Conservation (phyloP, 2,888 invertebrate genomes). For the Latrodectus hesperus region DNA sequence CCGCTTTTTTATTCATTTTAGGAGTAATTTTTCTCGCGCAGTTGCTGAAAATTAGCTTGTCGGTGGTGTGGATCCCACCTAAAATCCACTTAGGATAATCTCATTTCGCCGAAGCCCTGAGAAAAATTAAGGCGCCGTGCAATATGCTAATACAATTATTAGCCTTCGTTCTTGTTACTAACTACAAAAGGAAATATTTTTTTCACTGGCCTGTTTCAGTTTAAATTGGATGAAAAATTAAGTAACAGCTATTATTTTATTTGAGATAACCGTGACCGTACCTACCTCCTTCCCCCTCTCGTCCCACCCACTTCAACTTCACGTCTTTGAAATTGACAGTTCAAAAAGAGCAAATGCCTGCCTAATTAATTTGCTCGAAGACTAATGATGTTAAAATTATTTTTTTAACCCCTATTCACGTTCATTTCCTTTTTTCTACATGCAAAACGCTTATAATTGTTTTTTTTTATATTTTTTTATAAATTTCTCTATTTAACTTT, state of each 20-base stretch:
- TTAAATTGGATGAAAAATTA: conserved; percentile 66
- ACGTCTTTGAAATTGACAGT: conserved; percentile 60
- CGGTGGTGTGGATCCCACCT: not conserved
- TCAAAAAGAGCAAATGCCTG: conserved; percentile 36
- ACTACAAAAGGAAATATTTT: conserved; percentile 14
- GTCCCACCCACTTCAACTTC: not conserved
- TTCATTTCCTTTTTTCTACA: not conserved
- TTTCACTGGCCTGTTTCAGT: conserved; percentile 17
- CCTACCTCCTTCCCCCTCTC: not conserved
- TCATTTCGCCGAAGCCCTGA: conserved; percentile 4
- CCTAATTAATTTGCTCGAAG: conserved; percentile 60
- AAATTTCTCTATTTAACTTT: conserved; percentile 14
- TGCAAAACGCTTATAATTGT: not conserved
- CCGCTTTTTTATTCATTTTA: no score
- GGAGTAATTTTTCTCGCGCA: no score
- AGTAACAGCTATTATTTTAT: conserved; percentile 59
- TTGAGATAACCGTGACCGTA: conserved; percentile 16
- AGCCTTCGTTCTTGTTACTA: conserved; percentile 9
- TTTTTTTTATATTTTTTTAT: not conserved
- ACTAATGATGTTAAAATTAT: conserved; percentile 48
- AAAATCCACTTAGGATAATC: conserved; percentile 24
- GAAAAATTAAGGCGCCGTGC: not conserved
- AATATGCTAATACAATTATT: conserved; percentile 9
- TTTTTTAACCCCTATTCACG: not conserved
- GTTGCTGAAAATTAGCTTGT: no score